These are phyloP conservation scores for Lordiphosa stackelbergi DNA, from an alignment of 1,140 invertebrate species.

Conservation along the genomic window DNA sequence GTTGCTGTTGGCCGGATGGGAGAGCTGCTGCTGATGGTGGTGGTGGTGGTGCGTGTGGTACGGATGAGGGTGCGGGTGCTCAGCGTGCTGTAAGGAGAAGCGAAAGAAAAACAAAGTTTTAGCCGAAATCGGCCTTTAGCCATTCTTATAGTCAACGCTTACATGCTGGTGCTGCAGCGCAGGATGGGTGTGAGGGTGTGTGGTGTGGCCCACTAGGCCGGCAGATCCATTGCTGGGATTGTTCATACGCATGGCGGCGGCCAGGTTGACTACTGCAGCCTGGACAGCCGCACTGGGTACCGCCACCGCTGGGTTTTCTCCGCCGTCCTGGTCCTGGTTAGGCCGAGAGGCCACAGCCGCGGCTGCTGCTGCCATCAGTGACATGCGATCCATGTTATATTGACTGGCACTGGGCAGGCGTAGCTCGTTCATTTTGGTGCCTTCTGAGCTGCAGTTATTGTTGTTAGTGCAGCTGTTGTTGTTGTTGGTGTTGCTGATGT, in stretches of 20 bases:
- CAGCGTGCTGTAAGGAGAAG: conserved; percentile 9
- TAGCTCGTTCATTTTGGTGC: conserved; percentile 49
- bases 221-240: conserved; percentile 33
- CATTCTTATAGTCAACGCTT: conserved; percentile 1
- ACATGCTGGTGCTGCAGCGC: conserved; percentile 33
- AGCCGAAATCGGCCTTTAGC: neutral
- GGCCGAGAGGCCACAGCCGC: conserved; percentile 80
- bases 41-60: conserved; percentile 20
- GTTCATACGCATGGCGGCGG: conserved; percentile 87
- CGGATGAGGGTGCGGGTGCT: conserved; percentile 8
- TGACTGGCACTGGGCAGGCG: conserved; percentile 80
- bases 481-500: conserved; percentile 10
- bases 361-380: conserved; percentile 85
- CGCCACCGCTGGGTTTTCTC: conserved; percentile 64
- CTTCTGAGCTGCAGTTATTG: conserved; percentile 40
- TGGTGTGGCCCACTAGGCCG: conserved; percentile 12
- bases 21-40: conserved; percentile 76
- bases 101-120: neutral
- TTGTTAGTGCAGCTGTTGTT: conserved; percentile 16
- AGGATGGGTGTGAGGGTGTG: conserved; percentile 27
- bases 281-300: conserved; percentile 80
- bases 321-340: conserved; percentile 77
- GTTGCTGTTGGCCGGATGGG: conserved; percentile 24
- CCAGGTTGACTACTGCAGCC: conserved; percentile 86
- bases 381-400: conserved; percentile 85